Percentiles rank a stretch among this genome's conserved stretches.
These are phyloP conservation scores for human DNA, from an alignment of 2,113 vertebrate species.

Conservation along the genomic window GRCh38 chr21:46462001-46462500, in stretches of 20 bases:
- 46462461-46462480: background rate
- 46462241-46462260: background rate
- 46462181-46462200: background rate
- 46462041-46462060: no score
- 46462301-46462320: background rate
- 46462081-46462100: background rate
- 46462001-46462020: no score
- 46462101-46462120: background rate
- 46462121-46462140: background rate
- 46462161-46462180: constrained; percentile 6
- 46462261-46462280: background rate
- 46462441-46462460: background rate
- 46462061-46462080: background rate
- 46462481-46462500: background rate
- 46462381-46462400: background rate
- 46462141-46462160: background rate
- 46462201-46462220: background rate
- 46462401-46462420: background rate
- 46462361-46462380: background rate
- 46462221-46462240: background rate
- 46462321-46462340: background rate
- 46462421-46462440: background rate
- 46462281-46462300: background rate
- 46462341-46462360: background rate
- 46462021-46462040: no score